These are phyloP conservation scores for Ciconia maguari DNA, from an alignment of 2,113 vertebrate genomes.

Conservation along the genomic window DNA sequence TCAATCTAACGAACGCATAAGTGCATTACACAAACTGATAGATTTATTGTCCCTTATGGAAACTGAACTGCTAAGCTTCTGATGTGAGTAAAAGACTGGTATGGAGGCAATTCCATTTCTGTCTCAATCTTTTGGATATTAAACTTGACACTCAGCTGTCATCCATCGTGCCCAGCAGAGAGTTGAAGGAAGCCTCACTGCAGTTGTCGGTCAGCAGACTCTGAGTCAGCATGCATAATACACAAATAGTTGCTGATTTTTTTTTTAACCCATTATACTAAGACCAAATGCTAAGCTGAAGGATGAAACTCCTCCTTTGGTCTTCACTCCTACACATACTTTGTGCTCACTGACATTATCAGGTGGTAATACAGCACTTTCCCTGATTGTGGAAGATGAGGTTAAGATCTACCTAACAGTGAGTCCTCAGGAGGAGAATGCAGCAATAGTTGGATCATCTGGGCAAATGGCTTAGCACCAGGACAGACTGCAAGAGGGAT, in stretches of 20 bases:
- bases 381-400: neutral
- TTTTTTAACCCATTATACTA: neutral
- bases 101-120: neutral
- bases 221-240: neutral
- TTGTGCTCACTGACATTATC: neutral
- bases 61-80: neutral
- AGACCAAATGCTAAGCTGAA: neutral
- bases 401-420: neutral
- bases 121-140: neutral
- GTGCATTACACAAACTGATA: neutral
- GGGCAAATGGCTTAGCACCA: neutral
- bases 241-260: neutral
- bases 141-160: constrained; percentile 24
- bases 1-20: neutral
- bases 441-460: neutral
- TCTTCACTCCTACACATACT: neutral
- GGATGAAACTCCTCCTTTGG: neutral
- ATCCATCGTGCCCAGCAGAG: neutral
- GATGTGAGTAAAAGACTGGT: neutral
- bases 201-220: constrained; percentile 22
- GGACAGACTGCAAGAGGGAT: neutral
- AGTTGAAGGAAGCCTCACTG: neutral
- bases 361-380: neutral
- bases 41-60: neutral
- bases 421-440: neutral